phyloP scores from a whole-genome alignment of 2,888 invertebrate genomes.

The Aelia acuminata region DNA sequence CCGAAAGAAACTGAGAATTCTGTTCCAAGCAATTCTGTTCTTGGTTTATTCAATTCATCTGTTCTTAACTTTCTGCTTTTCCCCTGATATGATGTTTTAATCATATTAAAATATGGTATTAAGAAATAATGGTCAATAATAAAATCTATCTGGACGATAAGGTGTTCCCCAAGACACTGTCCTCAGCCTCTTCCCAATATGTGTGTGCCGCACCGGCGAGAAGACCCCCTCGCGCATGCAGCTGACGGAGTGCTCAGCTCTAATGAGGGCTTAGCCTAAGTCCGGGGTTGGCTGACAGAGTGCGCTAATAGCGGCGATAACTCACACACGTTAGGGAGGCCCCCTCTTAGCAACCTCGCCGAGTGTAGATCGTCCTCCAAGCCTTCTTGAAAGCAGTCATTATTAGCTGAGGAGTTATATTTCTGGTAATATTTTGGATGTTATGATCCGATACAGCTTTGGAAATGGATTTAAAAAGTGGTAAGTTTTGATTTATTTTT shows the following conservation, averaged over 20 bases:
- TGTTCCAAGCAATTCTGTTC: too few species aligned
- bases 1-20: too few species aligned
- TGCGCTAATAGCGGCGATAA: conserved; percentile 58
- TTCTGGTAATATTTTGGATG: background rate
- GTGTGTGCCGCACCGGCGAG: background rate
- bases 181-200: background rate
- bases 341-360: conserved; percentile 4
- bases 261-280: conserved; percentile 58
- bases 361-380: conserved; percentile 7
- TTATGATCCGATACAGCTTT: background rate
- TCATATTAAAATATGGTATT: too few species aligned
- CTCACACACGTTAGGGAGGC: conserved; percentile 31
- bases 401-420: background rate
- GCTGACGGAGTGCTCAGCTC: conserved; percentile 55
- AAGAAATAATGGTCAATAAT: too few species aligned
- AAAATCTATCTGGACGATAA: background rate
- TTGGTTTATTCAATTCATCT: too few species aligned
- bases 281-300: conserved; percentile 48
- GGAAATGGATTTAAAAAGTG: background rate
- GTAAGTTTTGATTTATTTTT: background rate
- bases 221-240: conserved; percentile 7
- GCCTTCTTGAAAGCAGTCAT: conserved; percentile 42
- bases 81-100: too few species aligned
- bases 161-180: background rate
- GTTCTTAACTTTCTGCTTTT: too few species aligned